phyloP scores from a whole-genome alignment of 2,797 vertebrate species.

The Pelochelys cantorii region DNA sequence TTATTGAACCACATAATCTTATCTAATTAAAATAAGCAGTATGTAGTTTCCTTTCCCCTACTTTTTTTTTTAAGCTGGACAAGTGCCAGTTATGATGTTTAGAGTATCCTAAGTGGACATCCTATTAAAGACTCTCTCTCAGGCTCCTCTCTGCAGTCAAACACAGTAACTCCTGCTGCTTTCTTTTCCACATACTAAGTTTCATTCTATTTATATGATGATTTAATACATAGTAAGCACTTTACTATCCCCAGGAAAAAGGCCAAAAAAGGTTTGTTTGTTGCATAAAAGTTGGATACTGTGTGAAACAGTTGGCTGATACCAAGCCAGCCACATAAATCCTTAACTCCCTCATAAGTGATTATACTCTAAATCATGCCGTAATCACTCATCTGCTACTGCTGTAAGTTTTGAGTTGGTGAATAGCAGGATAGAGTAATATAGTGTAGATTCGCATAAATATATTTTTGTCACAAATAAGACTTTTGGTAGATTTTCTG shows the following conservation, averaged over 20 bases:
- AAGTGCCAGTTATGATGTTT: constrained; percentile 70
- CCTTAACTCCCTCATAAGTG: neutral
- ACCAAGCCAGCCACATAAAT: constrained; percentile 12
- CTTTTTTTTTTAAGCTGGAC: constrained; percentile 58
- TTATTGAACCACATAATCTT: constrained; percentile 81
- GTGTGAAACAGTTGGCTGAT: constrained; percentile 19
- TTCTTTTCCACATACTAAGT: constrained; percentile 50
- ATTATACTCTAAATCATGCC: constrained; percentile 34
- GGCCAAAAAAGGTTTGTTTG: constrained; percentile 28
- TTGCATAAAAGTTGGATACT: neutral
- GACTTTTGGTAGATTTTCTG: neutral
- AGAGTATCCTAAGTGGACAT: constrained; percentile 72
- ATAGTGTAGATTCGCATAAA: neutral
- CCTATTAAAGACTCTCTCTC: constrained; percentile 73
- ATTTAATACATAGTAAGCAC: neutral
- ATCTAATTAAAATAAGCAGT: constrained; percentile 80
- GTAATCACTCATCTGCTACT: constrained; percentile 39
- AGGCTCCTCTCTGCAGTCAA: constrained; percentile 28
- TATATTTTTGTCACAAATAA: neutral
- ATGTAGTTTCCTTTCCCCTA: constrained; percentile 43
- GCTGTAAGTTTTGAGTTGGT: neutral
- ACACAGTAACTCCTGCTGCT: constrained; percentile 42
- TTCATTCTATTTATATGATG: constrained; percentile 44
- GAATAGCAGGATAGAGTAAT: neutral
- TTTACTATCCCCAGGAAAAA: neutral